phyloP scores from a whole-genome alignment of 1,140 invertebrate species.

The Leucophenga varia region DNA sequence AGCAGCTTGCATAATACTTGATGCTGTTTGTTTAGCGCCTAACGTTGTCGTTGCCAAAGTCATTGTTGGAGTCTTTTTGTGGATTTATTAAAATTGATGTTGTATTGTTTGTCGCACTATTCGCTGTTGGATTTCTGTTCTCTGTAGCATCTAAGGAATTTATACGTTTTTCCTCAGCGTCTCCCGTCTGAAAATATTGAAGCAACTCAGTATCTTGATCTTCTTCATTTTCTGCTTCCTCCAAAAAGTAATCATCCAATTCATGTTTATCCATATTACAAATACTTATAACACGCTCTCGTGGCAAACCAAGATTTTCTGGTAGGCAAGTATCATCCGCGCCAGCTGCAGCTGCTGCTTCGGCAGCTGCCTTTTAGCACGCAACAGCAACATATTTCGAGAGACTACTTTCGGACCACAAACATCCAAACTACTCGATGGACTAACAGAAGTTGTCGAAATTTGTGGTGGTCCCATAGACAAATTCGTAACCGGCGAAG shows the following conservation, averaged over 20 bases:
- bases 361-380: constrained; percentile 34
- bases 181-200: constrained; percentile 72
- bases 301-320: constrained; percentile 49
- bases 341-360: constrained; percentile 32
- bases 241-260: constrained; percentile 72
- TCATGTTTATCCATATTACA: constrained; percentile 76
- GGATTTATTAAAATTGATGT: no score
- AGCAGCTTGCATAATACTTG: no score
- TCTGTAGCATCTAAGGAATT: constrained; percentile 56
- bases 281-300: constrained; percentile 69
- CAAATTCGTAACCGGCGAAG: constrained; percentile 8
- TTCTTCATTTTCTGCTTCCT: constrained; percentile 73
- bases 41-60: constrained; percentile 13
- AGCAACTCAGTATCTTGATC: constrained; percentile 78
- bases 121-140: constrained; percentile 50
- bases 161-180: constrained; percentile 56
- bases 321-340: constrained; percentile 37
- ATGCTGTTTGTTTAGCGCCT: background rate
- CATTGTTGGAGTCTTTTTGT: no score
- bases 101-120: no score
- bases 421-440: constrained; percentile 31
- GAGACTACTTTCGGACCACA: constrained; percentile 45
- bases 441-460: constrained; percentile 39
- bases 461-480: constrained; percentile 50
- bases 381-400: constrained; percentile 38